Conservation (phyloP, 2,113 vertebrate genomes). For the Phalacrocorax pelagicus region DNA sequence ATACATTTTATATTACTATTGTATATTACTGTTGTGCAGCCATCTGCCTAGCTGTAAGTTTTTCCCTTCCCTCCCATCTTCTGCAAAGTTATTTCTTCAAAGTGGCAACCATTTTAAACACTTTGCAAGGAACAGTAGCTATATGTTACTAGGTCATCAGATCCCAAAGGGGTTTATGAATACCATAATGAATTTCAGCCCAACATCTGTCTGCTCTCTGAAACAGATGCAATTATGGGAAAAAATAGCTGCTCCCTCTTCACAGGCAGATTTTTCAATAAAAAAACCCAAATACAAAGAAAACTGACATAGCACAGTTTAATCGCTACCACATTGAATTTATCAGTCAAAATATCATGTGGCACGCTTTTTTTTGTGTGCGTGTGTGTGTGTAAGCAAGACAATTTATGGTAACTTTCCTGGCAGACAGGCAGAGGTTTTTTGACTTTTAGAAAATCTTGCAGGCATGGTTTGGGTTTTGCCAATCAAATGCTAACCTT, state of each 20-base stretch:
- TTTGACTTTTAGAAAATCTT: constrained; percentile 16
- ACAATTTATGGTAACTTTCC: background rate
- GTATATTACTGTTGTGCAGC: background rate
- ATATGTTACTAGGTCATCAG: constrained; percentile 54
- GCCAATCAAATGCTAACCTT: constrained; percentile 3
- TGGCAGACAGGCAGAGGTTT: background rate
- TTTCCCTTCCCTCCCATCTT: background rate
- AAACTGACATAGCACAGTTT: background rate
- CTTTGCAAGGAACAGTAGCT: constrained; percentile 34
- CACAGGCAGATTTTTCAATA: background rate
- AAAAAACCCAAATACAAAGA: background rate
- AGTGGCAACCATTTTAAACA: background rate
- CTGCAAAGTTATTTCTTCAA: constrained; percentile 11
- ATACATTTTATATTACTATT: background rate
- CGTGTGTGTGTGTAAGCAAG: background rate
- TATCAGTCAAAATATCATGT: constrained; percentile 27
- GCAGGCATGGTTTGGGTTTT: constrained; percentile 25
- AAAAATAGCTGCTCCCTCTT: constrained; percentile 44
- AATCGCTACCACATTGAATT: background rate
- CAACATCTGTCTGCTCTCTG: constrained; percentile 59
- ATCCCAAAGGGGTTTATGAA: constrained; percentile 39
- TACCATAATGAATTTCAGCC: constrained; percentile 56
- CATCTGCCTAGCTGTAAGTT: background rate
- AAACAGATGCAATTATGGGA: constrained; percentile 47
- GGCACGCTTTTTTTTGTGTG: background rate